These are phyloP conservation scores for Eumerus sabulonum DNA, from an alignment of 2,888 invertebrate genomes.

Conservation along the genomic window DNA sequence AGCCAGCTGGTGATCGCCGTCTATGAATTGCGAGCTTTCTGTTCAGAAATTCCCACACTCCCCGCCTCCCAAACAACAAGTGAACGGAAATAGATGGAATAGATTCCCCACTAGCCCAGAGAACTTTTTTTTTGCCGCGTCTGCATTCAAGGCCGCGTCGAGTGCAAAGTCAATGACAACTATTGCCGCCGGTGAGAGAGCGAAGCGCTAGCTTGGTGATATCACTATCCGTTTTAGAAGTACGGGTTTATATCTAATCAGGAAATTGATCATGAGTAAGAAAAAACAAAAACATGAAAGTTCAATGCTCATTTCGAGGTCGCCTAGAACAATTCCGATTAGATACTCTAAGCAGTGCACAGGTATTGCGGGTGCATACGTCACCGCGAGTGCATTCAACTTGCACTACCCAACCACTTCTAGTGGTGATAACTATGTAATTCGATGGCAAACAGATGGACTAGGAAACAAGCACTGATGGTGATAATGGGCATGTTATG, in stretches of 20 bases:
- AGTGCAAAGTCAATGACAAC: slow-evolving; percentile 63
- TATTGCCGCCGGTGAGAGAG: neutral
- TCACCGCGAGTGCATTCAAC: slow-evolving; percentile 54
- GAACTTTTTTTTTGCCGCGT: slow-evolving; percentile 22
- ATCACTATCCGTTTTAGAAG: slow-evolving; percentile 37
- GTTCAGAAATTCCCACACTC: too few species aligned
- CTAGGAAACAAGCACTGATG: neutral
- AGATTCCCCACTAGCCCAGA: slow-evolving; percentile 41
- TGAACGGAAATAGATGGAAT: too few species aligned
- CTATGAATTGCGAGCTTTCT: too few species aligned
- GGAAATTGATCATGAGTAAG: slow-evolving; percentile 56
- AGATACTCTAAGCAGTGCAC: neutral
- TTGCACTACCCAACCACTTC: neutral
- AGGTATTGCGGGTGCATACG: slow-evolving; percentile 24
- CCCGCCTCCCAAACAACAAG: too few species aligned
- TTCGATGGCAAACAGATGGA: slow-evolving; percentile 3
- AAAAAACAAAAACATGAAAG: slow-evolving; percentile 27
- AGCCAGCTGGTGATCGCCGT: neutral
- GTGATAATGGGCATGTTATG: slow-evolving; percentile 33
- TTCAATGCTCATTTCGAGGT: slow-evolving; percentile 44
- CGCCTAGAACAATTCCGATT: neutral
- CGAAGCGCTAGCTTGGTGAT: slow-evolving; percentile 21
- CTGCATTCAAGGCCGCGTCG: slow-evolving; percentile 47
- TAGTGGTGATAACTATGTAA: neutral
- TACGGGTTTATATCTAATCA: slow-evolving; percentile 21